Conservation (phyloP, 2,888 invertebrate genomes). For the Eristalinus sepulchralis region DNA sequence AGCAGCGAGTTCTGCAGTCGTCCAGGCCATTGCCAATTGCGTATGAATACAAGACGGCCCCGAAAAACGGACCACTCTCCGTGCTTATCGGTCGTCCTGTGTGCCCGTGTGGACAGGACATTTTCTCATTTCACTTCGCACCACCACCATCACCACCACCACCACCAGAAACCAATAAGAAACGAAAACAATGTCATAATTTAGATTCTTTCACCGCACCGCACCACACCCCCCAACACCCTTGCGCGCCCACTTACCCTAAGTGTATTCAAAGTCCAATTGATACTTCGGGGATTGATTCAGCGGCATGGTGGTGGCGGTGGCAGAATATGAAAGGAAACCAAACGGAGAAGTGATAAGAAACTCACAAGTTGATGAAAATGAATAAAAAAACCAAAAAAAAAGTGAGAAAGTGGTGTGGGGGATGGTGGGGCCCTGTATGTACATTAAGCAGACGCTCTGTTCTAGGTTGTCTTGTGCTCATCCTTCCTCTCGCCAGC, state of each 20-base stretch:
- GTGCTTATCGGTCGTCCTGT: conserved; percentile 34
- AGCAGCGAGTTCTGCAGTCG: conserved; percentile 38
- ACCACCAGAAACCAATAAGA: conserved; percentile 66
- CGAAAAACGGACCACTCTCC: conserved; percentile 46
- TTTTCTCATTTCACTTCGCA: conserved; percentile 7
- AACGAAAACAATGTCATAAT: conserved; percentile 74
- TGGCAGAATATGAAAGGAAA: conserved; percentile 45
- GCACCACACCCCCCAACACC: background rate
- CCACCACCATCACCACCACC: too few relatives aligned
- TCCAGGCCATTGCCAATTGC: conserved; percentile 41
- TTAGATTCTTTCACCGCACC: conserved; percentile 40
- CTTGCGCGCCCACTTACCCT: background rate
- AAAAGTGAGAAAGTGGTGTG: background rate
- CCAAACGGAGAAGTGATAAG: conserved; percentile 64
- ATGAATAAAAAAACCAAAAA: conserved; percentile 29
- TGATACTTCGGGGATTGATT: conserved; percentile 63
- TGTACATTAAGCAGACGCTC: background rate
- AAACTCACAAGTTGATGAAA: conserved; percentile 63
- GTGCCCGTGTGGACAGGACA: conserved; percentile 33
- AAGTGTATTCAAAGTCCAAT: conserved; percentile 63
- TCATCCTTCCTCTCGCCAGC: background rate
- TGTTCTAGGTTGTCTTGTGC: background rate
- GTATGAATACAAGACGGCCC: background rate
- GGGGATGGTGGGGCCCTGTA: background rate
- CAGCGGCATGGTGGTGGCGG: background rate